Conservation (phyloP, 1,140 invertebrate species). For the Reticulitermes speratus region DNA sequence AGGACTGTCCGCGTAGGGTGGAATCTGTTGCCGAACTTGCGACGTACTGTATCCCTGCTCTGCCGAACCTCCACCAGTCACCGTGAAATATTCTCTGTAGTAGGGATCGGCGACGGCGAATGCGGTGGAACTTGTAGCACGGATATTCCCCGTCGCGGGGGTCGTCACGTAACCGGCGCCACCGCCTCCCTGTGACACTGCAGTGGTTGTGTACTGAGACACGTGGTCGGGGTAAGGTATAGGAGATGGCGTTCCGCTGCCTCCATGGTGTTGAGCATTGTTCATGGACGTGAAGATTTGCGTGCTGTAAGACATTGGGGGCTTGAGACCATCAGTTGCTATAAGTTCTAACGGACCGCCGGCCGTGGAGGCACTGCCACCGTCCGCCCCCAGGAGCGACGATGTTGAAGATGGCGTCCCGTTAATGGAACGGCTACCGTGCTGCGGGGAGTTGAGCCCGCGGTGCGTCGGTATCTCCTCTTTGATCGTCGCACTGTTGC, state of each 20-base stretch:
- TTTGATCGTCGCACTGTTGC: conserved; percentile 41
- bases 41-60: conserved; percentile 42
- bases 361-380: conserved; percentile 39
- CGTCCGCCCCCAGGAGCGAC: conserved; percentile 49
- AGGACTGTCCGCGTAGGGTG: conserved; percentile 50
- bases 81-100: conserved; percentile 54
- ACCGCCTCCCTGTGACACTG: conserved; percentile 48
- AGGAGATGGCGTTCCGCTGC: conserved; percentile 52
- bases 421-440: conserved; percentile 52
- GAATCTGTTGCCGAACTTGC: conserved; percentile 48
- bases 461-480: conserved; percentile 44
- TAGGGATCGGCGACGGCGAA: conserved; percentile 50
- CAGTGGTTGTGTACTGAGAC: conserved; percentile 52
- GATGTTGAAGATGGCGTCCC: conserved; percentile 52
- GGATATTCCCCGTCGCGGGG: conserved; percentile 37
- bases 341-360: conserved; percentile 51
- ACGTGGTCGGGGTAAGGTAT: conserved; percentile 54
- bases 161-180: conserved; percentile 48
- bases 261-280: conserved; percentile 43
- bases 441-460: conserved; percentile 48
- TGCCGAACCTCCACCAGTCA: conserved; percentile 50
- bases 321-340: conserved; percentile 53
- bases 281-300: conserved; percentile 51
- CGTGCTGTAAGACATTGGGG: conserved; percentile 45
- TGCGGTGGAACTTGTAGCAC: conserved; percentile 42